Evolutionary conservation across 1,140 invertebrate genomes (phyloP).

Genomic region (Drosophila willistoni): DNA sequence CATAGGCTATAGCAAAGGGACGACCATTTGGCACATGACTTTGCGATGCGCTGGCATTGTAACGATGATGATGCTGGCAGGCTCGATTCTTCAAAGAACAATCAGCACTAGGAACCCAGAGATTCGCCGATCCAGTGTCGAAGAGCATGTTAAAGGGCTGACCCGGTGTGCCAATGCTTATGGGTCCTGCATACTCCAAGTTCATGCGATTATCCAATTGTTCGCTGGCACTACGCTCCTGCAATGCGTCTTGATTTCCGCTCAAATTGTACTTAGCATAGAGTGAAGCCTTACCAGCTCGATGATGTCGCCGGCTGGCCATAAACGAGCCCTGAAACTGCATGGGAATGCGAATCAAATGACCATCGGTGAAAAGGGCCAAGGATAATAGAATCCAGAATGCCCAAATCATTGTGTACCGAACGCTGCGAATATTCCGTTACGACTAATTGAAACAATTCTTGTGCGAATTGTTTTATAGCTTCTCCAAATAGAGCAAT

Average conservation of each 20-base stretch:
- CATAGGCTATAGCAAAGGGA: slow-evolving; percentile 46
- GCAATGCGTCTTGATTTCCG: neutral
- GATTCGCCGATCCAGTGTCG: slow-evolving; percentile 53
- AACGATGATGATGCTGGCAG: slow-evolving; percentile 54
- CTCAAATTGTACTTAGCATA: slow-evolving; percentile 44
- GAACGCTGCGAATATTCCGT: slow-evolving; percentile 23
- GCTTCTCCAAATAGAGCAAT: slow-evolving; percentile 36
- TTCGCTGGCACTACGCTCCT: slow-evolving; percentile 37
- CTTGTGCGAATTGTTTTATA: slow-evolving; percentile 46
- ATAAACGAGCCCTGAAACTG: slow-evolving; percentile 44
- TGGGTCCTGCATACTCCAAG: slow-evolving; percentile 87
- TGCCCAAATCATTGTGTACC: slow-evolving; percentile 22
- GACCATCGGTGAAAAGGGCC: slow-evolving; percentile 4
- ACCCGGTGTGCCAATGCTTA: slow-evolving; percentile 94
- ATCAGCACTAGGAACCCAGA: slow-evolving; percentile 53
- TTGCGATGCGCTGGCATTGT: slow-evolving; percentile 34
- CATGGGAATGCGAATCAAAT: slow-evolving; percentile 43
- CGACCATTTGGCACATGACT: slow-evolving; percentile 43
- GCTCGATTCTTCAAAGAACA: slow-evolving; percentile 40
- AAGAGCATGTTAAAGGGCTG: slow-evolving; percentile 85
- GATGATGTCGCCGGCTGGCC: slow-evolving; percentile 42
- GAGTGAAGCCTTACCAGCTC: slow-evolving; percentile 24
- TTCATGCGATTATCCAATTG: slow-evolving; percentile 42
- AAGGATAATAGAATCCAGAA: slow-evolving; percentile 21
- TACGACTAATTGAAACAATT: slow-evolving; percentile 35